These are phyloP conservation scores for Diabrotica undecimpunctata DNA, from an alignment of 1,140 invertebrate species.

Conservation along the genomic window DNA sequence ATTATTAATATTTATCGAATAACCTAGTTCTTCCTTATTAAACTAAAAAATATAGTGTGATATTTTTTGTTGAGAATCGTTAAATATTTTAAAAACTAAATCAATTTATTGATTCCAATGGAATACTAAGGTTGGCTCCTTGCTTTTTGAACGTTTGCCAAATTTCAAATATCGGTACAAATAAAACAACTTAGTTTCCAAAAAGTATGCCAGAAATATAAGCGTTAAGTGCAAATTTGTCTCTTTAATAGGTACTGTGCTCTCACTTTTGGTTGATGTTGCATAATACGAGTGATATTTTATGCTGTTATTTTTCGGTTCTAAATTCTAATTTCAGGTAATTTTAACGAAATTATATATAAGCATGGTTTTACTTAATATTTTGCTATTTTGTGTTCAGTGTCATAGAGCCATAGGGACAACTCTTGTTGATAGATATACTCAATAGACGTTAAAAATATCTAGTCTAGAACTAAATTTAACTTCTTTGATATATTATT, in stretches of 20 bases:
- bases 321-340: conserved; percentile 16
- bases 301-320: conserved; percentile 7
- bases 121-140: background rate
- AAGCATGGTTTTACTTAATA: conserved; percentile 5
- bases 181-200: no score
- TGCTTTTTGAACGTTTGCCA: background rate
- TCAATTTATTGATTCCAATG: conserved; percentile 1
- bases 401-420: no score
- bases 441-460: no score
- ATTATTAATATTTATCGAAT: background rate
- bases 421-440: no score
- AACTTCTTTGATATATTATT: no score
- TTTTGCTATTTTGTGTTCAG: no score
- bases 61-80: background rate
- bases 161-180: background rate
- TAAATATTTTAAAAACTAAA: background rate
- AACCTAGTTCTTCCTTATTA: no score
- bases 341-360: conserved; percentile 9
- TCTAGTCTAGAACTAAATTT: no score
- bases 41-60: background rate
- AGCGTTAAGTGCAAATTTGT: background rate
- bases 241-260: background rate
- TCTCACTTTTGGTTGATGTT: background rate
- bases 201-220: background rate
- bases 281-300: conserved; percentile 2